Conservation (phyloP, 2,888 invertebrate genomes). For the Sipunculus nudus region DNA sequence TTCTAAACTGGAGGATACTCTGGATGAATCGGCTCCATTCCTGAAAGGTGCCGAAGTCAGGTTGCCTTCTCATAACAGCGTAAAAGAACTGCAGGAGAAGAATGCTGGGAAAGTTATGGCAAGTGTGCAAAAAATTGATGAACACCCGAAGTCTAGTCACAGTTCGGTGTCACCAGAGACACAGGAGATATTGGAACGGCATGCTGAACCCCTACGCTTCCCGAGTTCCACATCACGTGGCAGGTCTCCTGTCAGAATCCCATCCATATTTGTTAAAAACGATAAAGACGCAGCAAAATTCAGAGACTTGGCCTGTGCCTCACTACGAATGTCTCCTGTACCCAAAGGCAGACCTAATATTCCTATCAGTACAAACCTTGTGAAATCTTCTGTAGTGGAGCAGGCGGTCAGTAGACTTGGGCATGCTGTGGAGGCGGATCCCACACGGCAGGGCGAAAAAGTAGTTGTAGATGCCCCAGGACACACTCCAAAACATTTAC, state of each 20-base stretch:
- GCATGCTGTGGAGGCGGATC: background rate
- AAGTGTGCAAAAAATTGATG: constrained; percentile 45
- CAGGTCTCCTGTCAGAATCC: constrained; percentile 54
- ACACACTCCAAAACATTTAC: too few relatives aligned
- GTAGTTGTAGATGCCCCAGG: too few relatives aligned
- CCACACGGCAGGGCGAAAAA: background rate
- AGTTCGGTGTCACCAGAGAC: constrained; percentile 17
- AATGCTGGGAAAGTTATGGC: constrained; percentile 48
- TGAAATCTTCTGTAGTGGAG: constrained; percentile 36
- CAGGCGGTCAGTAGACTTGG: constrained; percentile 1
- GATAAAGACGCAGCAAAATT: constrained; percentile 36
- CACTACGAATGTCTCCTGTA: too few relatives aligned
- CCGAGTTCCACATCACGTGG: constrained; percentile 42
- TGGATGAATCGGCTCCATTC: too few relatives aligned
- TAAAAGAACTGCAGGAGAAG: constrained; percentile 3
- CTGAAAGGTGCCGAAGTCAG: too few relatives aligned
- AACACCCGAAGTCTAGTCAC: background rate
- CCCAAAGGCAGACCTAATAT: too few relatives aligned
- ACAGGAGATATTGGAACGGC: constrained; percentile 37
- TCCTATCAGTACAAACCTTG: constrained; percentile 50
- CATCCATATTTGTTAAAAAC: constrained; percentile 49
- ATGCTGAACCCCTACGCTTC: constrained; percentile 48
- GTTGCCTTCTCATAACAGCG: too few relatives aligned
- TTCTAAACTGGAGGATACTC: too few relatives aligned
- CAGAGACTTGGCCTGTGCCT: constrained; percentile 29